A percentile compares a stretch with the other conserved stretches of the same genome.
Conservation (phyloP, 2,113 vertebrate species). For the Meles meles region DNA sequence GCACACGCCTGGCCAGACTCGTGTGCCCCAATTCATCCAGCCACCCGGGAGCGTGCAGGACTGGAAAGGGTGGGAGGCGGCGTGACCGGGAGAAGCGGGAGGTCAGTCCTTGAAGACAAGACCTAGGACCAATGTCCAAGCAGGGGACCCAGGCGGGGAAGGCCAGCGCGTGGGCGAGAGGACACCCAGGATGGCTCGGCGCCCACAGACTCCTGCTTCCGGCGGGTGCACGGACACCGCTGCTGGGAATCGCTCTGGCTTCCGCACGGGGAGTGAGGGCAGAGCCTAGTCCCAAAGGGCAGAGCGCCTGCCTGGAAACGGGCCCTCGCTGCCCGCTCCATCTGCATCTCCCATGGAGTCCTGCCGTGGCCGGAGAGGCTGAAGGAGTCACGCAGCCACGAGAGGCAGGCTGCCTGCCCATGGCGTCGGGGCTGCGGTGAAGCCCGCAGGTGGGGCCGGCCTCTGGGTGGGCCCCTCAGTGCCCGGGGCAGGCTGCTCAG, state of each 20-base stretch:
- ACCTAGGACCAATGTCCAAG: fast-evolving
- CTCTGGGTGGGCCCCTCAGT: neutral
- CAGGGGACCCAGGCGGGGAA: neutral
- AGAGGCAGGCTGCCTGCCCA: fast-evolving
- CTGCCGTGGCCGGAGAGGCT: neutral
- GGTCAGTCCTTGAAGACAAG: neutral
- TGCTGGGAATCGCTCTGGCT: fast-evolving
- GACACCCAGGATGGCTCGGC: fast-evolving
- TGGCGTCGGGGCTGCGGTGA: fast-evolving
- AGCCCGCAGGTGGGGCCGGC: neutral
- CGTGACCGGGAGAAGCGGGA: neutral
- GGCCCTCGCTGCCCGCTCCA: fast-evolving
- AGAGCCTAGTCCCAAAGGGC: neutral
- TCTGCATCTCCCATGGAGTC: neutral
- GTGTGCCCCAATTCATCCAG: fast-evolving
- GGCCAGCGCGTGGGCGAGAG: fast-evolving
- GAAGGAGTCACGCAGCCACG: fast-evolving
- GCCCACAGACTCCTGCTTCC: fast-evolving
- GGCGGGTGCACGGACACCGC: fast-evolving
- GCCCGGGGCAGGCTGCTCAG: neutral
- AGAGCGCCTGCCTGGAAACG: fast-evolving
- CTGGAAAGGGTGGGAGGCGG: fast-evolving
- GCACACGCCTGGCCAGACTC: neutral
- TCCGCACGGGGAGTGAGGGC: neutral
- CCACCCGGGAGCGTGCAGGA: fast-evolving